phyloP scores from a whole-genome alignment of 2,797 vertebrate species.

The Mus spretus region DNA sequence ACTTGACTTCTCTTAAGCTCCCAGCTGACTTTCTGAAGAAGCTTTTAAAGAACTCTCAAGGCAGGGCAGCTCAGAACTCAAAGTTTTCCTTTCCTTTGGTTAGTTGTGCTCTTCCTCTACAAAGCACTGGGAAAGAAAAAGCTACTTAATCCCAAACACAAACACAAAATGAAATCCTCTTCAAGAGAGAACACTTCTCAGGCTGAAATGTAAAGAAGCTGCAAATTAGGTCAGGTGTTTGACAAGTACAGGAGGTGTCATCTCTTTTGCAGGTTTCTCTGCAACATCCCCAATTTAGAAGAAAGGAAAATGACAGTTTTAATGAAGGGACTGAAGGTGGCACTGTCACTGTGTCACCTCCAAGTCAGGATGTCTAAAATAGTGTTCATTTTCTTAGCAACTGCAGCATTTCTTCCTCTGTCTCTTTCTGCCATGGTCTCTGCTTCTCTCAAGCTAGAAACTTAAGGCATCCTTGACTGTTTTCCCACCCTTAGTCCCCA shows the following conservation, averaged over 20 bases:
- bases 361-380: constrained; percentile 43
- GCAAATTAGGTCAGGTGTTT: constrained; percentile 69
- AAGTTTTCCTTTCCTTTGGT: constrained; percentile 36
- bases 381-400: not conserved
- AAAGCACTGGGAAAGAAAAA: constrained; percentile 36
- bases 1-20: constrained; percentile 49
- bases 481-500: not conserved
- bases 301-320: constrained; percentile 72
- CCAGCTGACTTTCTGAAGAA: constrained; percentile 21
- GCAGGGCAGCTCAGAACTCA: not conserved
- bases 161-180: constrained; percentile 52
- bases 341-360: constrained; percentile 65
- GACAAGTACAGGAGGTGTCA: constrained; percentile 26
- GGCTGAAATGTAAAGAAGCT: constrained; percentile 63
- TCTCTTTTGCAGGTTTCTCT: constrained; percentile 58
- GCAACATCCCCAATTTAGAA: constrained; percentile 70
- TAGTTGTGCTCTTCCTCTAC: not conserved
- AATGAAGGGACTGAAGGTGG: constrained; percentile 47
- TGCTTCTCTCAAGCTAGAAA: constrained; percentile 28
- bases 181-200: constrained; percentile 45
- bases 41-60: not conserved
- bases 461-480: not conserved
- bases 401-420: not conserved
- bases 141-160: constrained; percentile 51
- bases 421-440: constrained; percentile 21